These are phyloP conservation scores for Chaetura pelagica DNA, from an alignment of 2,113 vertebrate species.

Conservation along the genomic window DNA sequence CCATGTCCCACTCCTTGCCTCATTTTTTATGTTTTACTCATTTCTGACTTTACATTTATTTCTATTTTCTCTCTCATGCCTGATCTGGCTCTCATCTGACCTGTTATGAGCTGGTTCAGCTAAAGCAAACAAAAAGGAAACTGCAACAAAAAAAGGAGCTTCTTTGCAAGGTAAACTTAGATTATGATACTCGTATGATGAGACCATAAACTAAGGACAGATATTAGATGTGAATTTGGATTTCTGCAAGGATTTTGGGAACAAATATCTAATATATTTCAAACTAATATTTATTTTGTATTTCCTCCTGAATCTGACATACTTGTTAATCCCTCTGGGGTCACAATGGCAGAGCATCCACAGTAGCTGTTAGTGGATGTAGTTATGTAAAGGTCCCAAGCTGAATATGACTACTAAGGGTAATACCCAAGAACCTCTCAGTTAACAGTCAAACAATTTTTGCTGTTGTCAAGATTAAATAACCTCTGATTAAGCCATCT, in stretches of 20 bases:
- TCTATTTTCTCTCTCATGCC: neutral
- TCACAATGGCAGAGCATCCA: neutral
- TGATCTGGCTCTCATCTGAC: neutral
- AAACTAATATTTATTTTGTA: neutral
- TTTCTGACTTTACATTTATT: neutral
- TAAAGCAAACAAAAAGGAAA: neutral
- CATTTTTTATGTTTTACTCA: neutral
- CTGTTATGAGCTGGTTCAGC: neutral
- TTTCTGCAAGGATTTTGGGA: neutral
- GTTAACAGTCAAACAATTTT: neutral
- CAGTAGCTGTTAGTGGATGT: neutral
- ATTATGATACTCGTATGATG: neutral
- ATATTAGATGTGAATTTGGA: neutral
- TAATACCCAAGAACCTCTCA: neutral
- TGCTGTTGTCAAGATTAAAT: neutral
- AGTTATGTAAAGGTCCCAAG: neutral
- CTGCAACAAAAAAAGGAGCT: neutral
- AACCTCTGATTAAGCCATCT: neutral
- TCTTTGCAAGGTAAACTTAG: neutral
- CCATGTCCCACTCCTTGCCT: neutral
- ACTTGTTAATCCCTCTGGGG: neutral
- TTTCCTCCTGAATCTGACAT: neutral
- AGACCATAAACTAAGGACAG: neutral
- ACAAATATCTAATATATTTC: neutral
- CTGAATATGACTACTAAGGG: neutral